These are phyloP conservation scores for Ranitomeya imitator DNA, from an alignment of 2,113 vertebrate genomes.

Conservation along the genomic window DNA sequence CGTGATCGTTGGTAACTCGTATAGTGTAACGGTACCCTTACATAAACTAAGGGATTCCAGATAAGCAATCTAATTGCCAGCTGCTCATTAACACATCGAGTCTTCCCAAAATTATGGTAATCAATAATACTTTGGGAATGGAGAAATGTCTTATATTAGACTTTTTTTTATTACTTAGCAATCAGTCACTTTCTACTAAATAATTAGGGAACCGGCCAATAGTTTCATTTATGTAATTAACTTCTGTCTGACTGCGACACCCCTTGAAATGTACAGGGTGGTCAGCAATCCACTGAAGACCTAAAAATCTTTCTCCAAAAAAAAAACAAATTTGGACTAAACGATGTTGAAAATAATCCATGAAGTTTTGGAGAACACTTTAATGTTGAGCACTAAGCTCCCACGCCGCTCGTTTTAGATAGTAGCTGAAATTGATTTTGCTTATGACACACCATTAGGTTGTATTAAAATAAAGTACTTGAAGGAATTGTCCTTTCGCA, in stretches of 20 bases:
- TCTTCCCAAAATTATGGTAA: not conserved
- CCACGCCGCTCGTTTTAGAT: not conserved
- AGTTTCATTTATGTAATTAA: not conserved
- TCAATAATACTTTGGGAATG: not conserved
- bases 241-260: not conserved
- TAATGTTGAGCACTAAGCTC: not conserved
- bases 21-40: too few relatives aligned
- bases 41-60: too few relatives aligned
- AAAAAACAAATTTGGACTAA: not conserved
- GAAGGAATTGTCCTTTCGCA: too few relatives aligned
- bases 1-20: too few relatives aligned
- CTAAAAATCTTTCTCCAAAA: not conserved
- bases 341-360: not conserved
- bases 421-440: not conserved
- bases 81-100: too few relatives aligned
- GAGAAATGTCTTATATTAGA: not conserved
- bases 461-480: too few relatives aligned
- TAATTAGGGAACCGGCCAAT: constrained; percentile 1
- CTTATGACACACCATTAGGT: not conserved
- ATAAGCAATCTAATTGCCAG: too few relatives aligned
- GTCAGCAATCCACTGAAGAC: not conserved
- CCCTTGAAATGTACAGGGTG: not conserved
- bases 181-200: constrained; percentile 4
- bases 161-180: not conserved
- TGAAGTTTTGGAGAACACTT: not conserved